Conservation (phyloP, 2,113 vertebrate genomes). For the Anolis carolinensis region DNA sequence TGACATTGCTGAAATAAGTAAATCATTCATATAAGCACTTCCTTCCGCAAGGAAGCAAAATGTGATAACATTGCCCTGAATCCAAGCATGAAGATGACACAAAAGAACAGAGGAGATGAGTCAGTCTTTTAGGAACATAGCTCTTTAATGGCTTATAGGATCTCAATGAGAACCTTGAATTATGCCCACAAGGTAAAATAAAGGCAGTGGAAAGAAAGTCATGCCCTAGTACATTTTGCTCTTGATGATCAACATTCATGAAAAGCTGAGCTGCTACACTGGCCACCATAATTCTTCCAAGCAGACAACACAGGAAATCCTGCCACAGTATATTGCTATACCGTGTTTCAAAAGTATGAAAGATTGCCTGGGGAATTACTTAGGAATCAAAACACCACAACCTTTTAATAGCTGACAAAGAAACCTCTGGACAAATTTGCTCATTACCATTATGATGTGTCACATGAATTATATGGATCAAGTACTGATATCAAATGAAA, state of each 20-base stretch:
- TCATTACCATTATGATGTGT: neutral
- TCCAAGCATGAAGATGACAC: neutral
- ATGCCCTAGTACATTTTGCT: neutral
- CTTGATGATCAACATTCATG: neutral
- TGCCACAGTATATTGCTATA: neutral
- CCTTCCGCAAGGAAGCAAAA: neutral
- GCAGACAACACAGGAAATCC: neutral
- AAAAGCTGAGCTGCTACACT: neutral
- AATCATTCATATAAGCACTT: neutral
- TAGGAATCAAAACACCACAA: neutral
- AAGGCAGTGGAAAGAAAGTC: neutral
- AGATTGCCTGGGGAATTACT: neutral
- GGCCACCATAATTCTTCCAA: neutral
- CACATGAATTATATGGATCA: neutral
- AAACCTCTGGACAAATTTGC: neutral
- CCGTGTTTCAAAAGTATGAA: neutral
- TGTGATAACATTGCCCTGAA: neutral
- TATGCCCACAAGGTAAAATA: neutral
- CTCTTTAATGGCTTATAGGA: neutral
- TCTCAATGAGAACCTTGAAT: neutral
- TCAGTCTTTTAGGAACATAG: neutral
- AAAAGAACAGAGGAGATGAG: neutral
- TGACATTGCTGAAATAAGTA: neutral
- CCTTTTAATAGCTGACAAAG: neutral
- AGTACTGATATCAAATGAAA: neutral